Base-by-base conservation (phyloP, 2,797 vertebrate species). In the Sebastes iracundus region DNA sequence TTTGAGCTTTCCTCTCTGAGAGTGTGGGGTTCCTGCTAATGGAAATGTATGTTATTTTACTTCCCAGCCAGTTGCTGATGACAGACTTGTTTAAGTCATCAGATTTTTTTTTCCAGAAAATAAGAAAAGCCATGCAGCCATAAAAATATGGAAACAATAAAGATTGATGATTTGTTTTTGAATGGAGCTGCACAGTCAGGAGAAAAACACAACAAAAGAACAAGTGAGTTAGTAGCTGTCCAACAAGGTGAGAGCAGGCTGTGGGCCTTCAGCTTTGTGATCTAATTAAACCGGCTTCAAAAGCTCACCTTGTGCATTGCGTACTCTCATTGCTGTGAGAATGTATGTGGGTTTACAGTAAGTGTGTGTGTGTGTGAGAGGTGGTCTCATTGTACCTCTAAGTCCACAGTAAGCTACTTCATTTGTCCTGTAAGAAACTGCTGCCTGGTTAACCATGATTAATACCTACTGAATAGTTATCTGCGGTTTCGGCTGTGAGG, bases 381-480 rank as follows among this genome's bases (percentile, higher is more conserved):
- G 75, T 68, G 75, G 78, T 80, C 72, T 85, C 49, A 85, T 91
- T 90, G 81, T 85, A 72, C n/a, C 67, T 77, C 6, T 27, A 78
- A 75, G 56, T 84, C 62, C 62, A 64, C n/a, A 67, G 61, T 82
- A 73, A 87, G 86, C 82, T 66, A 49, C 80, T 90, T 84, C 38
- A 88, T 90, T 84, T 87, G 80, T 78, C 63, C 72, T 61, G 75
- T 72, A 75, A 83, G 75, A 84, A 82, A 63, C 38, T 60, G 63
- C 81, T 79, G 85, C 77, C 89, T 87, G 87, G 80, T 93, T 89
- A 82, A 80, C 82, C 59, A 76, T 93, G 91, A 95, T 93, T 91
- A 94, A 94, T 94, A 87, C 84, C 69, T 80, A 28, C 55, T 69
- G 67, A 82, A 82, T 86, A 87, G 90, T 91, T 93, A 91, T 91